These are phyloP conservation scores for Gadus chalcogrammus DNA, from an alignment of 2,113 vertebrate genomes.

Conservation along the genomic window DNA sequence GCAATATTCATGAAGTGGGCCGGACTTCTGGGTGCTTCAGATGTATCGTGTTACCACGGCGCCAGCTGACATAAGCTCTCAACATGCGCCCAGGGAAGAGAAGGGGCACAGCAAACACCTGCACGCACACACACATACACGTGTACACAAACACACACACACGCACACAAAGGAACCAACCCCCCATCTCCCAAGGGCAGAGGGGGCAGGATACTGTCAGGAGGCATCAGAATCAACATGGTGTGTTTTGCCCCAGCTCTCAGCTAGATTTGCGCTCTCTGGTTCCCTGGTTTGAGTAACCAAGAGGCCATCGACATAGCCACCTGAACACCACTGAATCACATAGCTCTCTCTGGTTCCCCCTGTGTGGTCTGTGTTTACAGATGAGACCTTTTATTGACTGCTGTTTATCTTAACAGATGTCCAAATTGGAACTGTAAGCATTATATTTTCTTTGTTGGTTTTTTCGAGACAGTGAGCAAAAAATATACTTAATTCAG, in stretches of 20 bases:
- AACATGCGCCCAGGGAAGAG: constrained; percentile 35
- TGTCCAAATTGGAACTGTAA: constrained; percentile 33
- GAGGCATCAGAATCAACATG: constrained; percentile 57
- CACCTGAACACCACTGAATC: constrained; percentile 22
- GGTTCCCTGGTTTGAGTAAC: constrained; percentile 36
- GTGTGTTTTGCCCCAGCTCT: constrained; percentile 15
- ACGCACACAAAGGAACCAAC: background rate
- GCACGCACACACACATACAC: constrained; percentile 4
- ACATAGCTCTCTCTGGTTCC: too few relatives aligned
- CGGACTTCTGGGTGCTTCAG: constrained; percentile 23
- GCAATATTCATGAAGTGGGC: constrained; percentile 31
- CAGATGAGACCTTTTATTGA: constrained; percentile 31
- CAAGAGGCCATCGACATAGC: constrained; percentile 15
- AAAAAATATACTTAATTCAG: constrained; percentile 35
- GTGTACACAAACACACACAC: constrained; percentile 11
- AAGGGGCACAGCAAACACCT: constrained; percentile 10
- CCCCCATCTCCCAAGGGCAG: constrained; percentile 24
- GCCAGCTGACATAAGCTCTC: constrained; percentile 59
- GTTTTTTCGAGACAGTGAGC: constrained; percentile 25
- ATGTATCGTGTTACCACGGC: constrained; percentile 54
- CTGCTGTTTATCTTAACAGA: constrained; percentile 44
- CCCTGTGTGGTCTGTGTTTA: constrained; percentile 32
- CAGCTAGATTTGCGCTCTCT: constrained; percentile 33
- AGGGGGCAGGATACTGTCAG: constrained; percentile 53
- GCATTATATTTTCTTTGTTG: constrained; percentile 32